Evolutionary conservation across 2,797 vertebrate genomes (phyloP), one percentile per base, ranked within the genome.

Genomic region (Poeciliopsis paucimaculata): DNA sequence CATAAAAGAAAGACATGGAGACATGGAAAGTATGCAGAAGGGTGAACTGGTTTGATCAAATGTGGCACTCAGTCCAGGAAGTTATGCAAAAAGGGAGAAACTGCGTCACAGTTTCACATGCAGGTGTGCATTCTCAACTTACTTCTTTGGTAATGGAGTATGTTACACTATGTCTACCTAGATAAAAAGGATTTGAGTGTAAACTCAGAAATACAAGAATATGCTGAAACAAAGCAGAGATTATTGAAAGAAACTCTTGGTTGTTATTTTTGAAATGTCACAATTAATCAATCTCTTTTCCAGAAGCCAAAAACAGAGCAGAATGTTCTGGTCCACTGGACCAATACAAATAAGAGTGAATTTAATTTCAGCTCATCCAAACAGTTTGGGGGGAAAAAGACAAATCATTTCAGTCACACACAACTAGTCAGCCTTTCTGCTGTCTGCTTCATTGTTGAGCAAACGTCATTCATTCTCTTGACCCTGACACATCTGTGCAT

Each of bases 251-350:
- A 73, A 85, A 89, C 64, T 68, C 73, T 64, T 64, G 73, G 73
- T 68, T 51, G 81, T 79, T 82, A 49, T 75, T 83, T 88, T 78
- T 84, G 73, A 89, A 90, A 84, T 1, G 5, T 87, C 90, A 89
- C 11, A 45, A 71, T 28, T 73, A 72, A 82, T 87, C 82, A 81
- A 88, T 90, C 47, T 83, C 70, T 79, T 90, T 75, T 23, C 41
- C 68, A 75, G 36, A 83, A 70, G 9, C 20, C 49, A 73, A 47
- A 77, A 70, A 86, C 71, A 82, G 36, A 53, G 72, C 73, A 75
- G 34, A 85, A 84, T 82, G 57, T 82, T 82, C 73, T 90, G 82
- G 86, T 87, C 84, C 78, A 83, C 39, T 53, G 28, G 75, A 79
- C 68, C 76, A 76, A 79, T 46, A 79, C 39, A 76, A 84, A 77